Evolutionary conservation across 2,797 vertebrate species (phyloP), one percentile per base, ranked within the genome.

Genomic region (Tangara arthus): DNA sequence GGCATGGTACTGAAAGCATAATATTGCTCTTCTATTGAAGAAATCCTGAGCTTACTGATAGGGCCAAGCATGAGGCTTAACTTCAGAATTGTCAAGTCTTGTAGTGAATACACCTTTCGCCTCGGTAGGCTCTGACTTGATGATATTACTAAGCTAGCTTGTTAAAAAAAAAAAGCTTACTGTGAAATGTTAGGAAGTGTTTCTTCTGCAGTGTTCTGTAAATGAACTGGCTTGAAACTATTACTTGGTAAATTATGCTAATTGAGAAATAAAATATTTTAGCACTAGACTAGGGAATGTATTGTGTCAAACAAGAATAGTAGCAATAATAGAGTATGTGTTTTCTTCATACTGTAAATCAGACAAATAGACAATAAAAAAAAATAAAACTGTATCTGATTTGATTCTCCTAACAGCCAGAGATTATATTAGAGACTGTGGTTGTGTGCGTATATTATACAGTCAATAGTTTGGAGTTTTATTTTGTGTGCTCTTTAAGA

Each of bases 21-120:
- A 35, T 9, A 18, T 50, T 84, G 27, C 5, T 63, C 6, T 63
- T 79, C 42, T 59, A 0, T 73, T 0, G 0, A 76, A 69, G 50
- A 82, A 82, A 52, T 66, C 9, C n/a, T 50, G 46, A 39, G 17
- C 8, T 73, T 1, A 3, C 68, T 63, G 34, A 32, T 56, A 59
- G 28, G 23, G 18, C 30, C 24, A 23, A 44, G 15, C 21, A 6
- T 1, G 4, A 41, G 28, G 11, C 34, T 85, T 79, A 49, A 42
- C 42, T 85, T 64, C 35, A 57, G 46, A 78, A 41, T 30, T 6
- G n/a, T 84, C 22, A 59, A 7, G 13, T 61, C 8, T 27, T 65
- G 3, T 49, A 23, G 4, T 39, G 46, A 55, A 21, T 23, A 8
- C 0, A 6, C 9, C 27, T 81, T 86, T 84, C 60, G 28, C 32